Evolutionary conservation across 2,888 invertebrate species (phyloP).

Genomic region (Tortricodes alternella): DNA sequence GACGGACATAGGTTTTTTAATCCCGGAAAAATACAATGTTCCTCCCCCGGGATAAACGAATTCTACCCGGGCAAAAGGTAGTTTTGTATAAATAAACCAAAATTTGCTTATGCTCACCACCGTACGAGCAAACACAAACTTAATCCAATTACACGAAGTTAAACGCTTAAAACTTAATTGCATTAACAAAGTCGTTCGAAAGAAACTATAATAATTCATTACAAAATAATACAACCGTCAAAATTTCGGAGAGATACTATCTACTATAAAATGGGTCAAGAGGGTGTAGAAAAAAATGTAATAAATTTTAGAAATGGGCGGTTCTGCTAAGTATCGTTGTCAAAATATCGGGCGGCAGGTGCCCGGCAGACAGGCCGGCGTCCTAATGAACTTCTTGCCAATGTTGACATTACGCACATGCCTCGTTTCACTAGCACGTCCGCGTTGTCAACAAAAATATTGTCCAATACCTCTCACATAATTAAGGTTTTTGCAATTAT

Average conservation of each 20-base stretch:
- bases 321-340: constrained; percentile 80
- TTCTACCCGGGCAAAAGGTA: too few relatives aligned
- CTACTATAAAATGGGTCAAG: constrained; percentile 71
- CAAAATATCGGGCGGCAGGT: constrained; percentile 79
- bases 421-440: constrained; percentile 6
- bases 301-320: constrained; percentile 71
- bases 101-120: neutral
- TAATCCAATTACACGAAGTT: constrained; percentile 11
- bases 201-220: constrained; percentile 45
- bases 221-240: constrained; percentile 55
- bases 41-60: too few relatives aligned
- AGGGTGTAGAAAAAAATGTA: constrained; percentile 60
- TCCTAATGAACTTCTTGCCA: constrained; percentile 56
- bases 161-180: constrained; percentile 34
- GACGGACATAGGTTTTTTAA: too few relatives aligned
- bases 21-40: too few relatives aligned
- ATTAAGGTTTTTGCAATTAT: neutral
- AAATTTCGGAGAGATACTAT: constrained; percentile 59
- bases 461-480: neutral
- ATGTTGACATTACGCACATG: constrained; percentile 30
- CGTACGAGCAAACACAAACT: neutral
- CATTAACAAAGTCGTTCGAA: constrained; percentile 34
- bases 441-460: neutral
- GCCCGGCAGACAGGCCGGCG: constrained; percentile 71
- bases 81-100: neutral